Evolutionary conservation across 2,888 invertebrate genomes (phyloP).

Genomic region (Strigamia transsilvanica): DNA sequence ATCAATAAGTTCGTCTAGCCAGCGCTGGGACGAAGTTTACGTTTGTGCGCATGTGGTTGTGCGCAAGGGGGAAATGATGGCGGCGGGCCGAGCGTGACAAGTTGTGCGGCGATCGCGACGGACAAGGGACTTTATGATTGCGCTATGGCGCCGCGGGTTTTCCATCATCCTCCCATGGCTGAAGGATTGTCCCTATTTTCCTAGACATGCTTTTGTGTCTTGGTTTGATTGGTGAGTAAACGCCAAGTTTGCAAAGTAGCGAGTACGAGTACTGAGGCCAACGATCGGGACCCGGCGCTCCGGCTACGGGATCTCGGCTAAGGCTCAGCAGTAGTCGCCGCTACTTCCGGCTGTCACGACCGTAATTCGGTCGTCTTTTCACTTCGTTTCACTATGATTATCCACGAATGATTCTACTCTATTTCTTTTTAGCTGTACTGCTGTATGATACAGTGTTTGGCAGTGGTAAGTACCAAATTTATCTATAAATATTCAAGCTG

Average conservation of each 20-base stretch:
- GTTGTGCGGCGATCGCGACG: conserved; percentile 26
- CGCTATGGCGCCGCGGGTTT: conserved; percentile 51
- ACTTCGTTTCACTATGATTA: neutral
- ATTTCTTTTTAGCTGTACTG: conserved; percentile 55
- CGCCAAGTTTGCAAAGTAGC: neutral
- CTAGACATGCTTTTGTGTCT: conserved; percentile 57
- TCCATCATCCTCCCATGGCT: conserved; percentile 52
- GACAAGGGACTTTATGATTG: conserved; percentile 51
- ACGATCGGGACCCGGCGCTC: conserved; percentile 9
- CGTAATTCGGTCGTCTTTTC: neutral
- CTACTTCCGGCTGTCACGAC: conserved; percentile 46
- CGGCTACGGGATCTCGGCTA: conserved; percentile 28
- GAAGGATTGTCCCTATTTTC: conserved; percentile 54
- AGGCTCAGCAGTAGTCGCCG: conserved; percentile 29
- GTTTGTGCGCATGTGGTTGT: conserved; percentile 34
- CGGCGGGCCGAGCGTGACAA: conserved; percentile 50
- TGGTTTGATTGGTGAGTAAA: conserved; percentile 56
- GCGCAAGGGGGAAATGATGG: conserved; percentile 53
- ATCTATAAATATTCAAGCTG: neutral
- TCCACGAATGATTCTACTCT: conserved; percentile 38
- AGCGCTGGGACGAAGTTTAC: neutral
- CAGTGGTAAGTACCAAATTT: conserved; percentile 53
- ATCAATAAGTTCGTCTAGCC: conserved; percentile 44
- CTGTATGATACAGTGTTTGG: conserved; percentile 56
- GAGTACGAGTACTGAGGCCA: neutral